These are phyloP conservation scores for Vandiemenella viatica DNA, from an alignment of 2,888 invertebrate species.

Conservation along the genomic window DNA sequence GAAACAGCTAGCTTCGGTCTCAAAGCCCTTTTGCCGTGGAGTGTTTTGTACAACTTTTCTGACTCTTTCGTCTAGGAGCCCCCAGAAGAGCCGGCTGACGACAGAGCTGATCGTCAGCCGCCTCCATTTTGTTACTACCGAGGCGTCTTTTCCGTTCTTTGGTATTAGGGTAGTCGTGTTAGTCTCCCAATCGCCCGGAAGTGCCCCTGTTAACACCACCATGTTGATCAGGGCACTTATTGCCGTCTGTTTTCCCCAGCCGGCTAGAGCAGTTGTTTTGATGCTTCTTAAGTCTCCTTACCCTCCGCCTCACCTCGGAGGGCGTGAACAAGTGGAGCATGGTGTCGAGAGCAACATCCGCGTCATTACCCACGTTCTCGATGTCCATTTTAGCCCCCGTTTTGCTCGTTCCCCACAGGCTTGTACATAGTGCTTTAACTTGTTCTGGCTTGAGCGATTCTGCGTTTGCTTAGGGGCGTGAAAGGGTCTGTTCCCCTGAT, in stretches of 20 bases:
- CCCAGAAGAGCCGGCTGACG: not conserved
- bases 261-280: not conserved
- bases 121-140: not conserved
- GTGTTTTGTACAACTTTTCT: not conserved
- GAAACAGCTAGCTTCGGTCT: not conserved
- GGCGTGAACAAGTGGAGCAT: too few relatives aligned
- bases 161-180: not conserved
- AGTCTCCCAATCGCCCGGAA: not conserved
- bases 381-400: too few relatives aligned
- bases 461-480: too few relatives aligned
- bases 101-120: not conserved
- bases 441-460: too few relatives aligned
- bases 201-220: not conserved
- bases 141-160: not conserved
- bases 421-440: too few relatives aligned
- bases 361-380: too few relatives aligned
- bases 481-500: too few relatives aligned
- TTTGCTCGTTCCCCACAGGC: too few relatives aligned
- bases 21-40: not conserved
- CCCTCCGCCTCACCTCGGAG: too few relatives aligned
- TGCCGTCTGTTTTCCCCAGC: not conserved
- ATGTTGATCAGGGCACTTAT: not conserved
- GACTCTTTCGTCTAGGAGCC: not conserved
- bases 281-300: too few relatives aligned
- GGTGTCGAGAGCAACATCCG: too few relatives aligned